These are phyloP conservation scores for Catostomus latipinnis DNA, from an alignment of 2,797 vertebrate species.

Conservation along the genomic window DNA sequence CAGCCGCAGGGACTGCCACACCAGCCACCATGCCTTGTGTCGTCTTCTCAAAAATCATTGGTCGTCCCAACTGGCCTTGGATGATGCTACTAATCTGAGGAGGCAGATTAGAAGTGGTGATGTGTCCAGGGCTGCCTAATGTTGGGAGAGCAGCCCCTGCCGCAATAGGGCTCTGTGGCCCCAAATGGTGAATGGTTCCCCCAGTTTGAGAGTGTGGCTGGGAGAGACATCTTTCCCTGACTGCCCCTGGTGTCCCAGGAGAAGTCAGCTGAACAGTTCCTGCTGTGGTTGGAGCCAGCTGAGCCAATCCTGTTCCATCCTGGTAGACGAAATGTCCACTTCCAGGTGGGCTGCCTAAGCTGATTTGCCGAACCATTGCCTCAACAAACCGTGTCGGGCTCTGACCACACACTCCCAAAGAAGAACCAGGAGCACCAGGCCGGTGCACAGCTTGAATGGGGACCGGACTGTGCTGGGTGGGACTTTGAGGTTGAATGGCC, in stretches of 20 bases:
- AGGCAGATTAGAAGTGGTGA: slow-evolving; percentile 92
- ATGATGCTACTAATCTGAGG: slow-evolving; percentile 99
- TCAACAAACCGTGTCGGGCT: slow-evolving; percentile 94
- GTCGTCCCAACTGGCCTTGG: slow-evolving; percentile 91
- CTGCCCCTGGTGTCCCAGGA: slow-evolving; percentile 77
- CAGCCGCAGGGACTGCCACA: slow-evolving; percentile 76
- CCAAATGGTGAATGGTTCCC: slow-evolving; percentile 94
- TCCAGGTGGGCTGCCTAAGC: slow-evolving; percentile 84
- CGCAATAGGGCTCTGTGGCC: slow-evolving; percentile 92
- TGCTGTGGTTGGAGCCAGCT: slow-evolving; percentile 82
- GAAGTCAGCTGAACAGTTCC: slow-evolving; percentile 88
- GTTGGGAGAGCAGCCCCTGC: slow-evolving; percentile 82
- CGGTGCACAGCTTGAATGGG: slow-evolving; percentile 85
- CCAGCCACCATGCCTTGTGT: slow-evolving; percentile 82
- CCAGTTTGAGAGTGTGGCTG: slow-evolving; percentile 95
- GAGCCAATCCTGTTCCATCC: slow-evolving; percentile 86
- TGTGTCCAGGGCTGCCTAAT: slow-evolving; percentile 89
- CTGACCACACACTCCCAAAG: slow-evolving; percentile 89
- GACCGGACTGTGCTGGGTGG: slow-evolving; percentile 90
- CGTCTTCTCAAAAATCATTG: slow-evolving; percentile 88
- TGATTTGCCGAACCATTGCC: slow-evolving; percentile 90
- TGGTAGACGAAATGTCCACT: slow-evolving; percentile 93
- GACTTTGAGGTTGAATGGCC: slow-evolving; percentile 93
- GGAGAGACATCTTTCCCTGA: slow-evolving; percentile 90
- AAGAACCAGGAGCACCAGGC: slow-evolving; percentile 79